Conservation (phyloP, 2,113 vertebrate species). For the Lanius collurio region DNA sequence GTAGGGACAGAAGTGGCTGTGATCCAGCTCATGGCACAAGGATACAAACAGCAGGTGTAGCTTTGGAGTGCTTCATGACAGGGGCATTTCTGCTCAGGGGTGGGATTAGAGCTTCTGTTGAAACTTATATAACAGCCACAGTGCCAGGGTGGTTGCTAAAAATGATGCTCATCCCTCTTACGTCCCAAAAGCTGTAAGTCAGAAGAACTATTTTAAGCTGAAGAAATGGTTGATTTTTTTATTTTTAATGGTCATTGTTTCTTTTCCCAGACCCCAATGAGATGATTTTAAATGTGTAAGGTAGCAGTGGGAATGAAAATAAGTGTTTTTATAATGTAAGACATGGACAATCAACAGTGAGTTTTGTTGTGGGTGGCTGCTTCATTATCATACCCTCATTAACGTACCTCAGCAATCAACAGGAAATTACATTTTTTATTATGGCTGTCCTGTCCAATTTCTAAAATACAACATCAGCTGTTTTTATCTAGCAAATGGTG, state of each 20-base stretch:
- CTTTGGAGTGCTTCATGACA: neutral
- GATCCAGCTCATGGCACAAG: neutral
- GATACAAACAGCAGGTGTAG: neutral
- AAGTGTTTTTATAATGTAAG: neutral
- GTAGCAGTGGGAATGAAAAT: neutral
- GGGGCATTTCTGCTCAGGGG: conserved; percentile 2
- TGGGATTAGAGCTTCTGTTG: conserved; percentile 2
- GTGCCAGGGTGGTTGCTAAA: conserved; percentile 52
- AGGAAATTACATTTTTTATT: neutral
- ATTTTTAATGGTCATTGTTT: neutral
- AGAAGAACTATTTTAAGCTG: neutral
- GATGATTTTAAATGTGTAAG: neutral
- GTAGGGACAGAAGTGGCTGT: neutral
- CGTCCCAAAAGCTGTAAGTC: neutral
- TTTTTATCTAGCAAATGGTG: neutral
- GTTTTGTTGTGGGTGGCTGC: neutral
- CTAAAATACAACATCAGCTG: neutral
- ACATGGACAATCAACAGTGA: neutral
- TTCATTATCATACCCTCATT: neutral
- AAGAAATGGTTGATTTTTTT: neutral
- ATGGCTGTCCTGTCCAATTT: neutral
- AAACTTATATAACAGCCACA: neutral
- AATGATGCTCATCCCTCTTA: neutral
- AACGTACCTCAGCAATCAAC: neutral
- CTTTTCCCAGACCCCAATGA: neutral